Conservation (phyloP, 2,797 vertebrate genomes). For the Rhodeus uyekii region DNA sequence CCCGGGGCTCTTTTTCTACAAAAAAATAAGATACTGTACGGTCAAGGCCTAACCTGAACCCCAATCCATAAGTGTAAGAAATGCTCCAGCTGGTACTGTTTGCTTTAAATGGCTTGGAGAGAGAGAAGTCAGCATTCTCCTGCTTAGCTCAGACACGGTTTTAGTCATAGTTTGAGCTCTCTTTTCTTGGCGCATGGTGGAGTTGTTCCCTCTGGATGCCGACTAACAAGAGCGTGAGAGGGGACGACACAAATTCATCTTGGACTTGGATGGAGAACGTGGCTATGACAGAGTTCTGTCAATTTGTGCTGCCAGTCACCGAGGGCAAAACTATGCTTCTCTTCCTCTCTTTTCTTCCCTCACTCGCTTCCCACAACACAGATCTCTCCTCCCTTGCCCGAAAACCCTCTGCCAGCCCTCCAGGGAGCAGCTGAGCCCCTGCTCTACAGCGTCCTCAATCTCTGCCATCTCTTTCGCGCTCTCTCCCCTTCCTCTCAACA, state of each 20-base stretch:
- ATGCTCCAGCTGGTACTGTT: conserved; percentile 14
- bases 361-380: conserved; percentile 7
- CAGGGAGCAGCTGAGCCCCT: conserved; percentile 57
- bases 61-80: conserved; percentile 20
- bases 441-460: conserved; percentile 36
- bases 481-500: conserved; percentile 37
- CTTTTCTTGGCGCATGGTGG: conserved; percentile 34
- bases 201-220: conserved; percentile 30
- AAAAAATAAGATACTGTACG: conserved; percentile 34
- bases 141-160: conserved; percentile 38
- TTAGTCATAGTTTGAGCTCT: conserved; percentile 37
- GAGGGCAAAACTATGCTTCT: conserved; percentile 36
- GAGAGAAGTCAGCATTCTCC: conserved; percentile 43
- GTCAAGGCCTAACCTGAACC: conserved; percentile 9
- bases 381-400: conserved; percentile 24
- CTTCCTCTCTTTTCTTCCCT: conserved; percentile 26
- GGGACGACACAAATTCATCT: conserved; percentile 54
- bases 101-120: not conserved
- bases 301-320: conserved; percentile 53
- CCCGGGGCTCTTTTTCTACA: conserved; percentile 19
- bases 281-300: conserved; percentile 51
- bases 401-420: conserved; percentile 54
- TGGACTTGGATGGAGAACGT: conserved; percentile 49
- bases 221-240: conserved; percentile 52
- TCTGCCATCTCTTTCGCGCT: conserved; percentile 43